phyloP scores from a whole-genome alignment of 2,113 vertebrate genomes.

The Albula glossodonta region DNA sequence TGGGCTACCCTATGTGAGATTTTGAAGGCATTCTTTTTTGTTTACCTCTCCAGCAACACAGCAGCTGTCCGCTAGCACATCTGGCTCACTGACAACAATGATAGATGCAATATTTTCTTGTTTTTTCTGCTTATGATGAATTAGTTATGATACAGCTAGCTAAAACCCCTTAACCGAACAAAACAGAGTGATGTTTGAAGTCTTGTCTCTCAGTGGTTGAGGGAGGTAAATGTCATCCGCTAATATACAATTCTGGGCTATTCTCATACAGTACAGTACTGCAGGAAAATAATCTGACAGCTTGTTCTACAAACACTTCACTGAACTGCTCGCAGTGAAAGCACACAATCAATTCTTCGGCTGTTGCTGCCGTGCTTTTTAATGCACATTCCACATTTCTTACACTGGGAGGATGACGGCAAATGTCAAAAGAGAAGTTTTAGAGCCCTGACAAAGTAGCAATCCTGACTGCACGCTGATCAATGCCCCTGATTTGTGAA shows the following conservation, averaged over 20 bases:
- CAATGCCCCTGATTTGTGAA: neutral
- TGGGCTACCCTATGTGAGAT: slow-evolving; percentile 30
- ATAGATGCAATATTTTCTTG: slow-evolving; percentile 62
- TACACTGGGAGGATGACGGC: neutral
- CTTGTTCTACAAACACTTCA: slow-evolving; percentile 57
- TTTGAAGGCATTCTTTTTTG: slow-evolving; percentile 26
- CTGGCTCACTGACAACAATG: slow-evolving; percentile 60
- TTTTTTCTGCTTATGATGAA: slow-evolving; percentile 61
- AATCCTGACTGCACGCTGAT: neutral
- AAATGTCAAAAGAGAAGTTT: slow-evolving; percentile 26
- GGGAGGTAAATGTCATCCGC: neutral
- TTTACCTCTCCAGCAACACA: slow-evolving; percentile 48
- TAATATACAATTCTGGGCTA: slow-evolving; percentile 57
- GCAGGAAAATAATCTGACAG: slow-evolving; percentile 71
- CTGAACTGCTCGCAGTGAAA: neutral
- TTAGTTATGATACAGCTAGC: slow-evolving; percentile 49
- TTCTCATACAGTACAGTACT: slow-evolving; percentile 62
- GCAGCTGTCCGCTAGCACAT: slow-evolving; percentile 52
- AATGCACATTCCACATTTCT: slow-evolving; percentile 2
- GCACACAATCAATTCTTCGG: neutral
- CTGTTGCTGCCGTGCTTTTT: neutral
- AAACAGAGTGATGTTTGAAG: slow-evolving; percentile 67
- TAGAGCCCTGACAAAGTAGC: slow-evolving; percentile 21
- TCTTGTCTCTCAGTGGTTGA: slow-evolving; percentile 41
- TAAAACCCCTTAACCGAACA: slow-evolving; percentile 65